Evolutionary conservation across 2,888 invertebrate genomes (phyloP), one percentile per base, ranked within the genome.

Genomic region (Cryptosula pallasiana): DNA sequence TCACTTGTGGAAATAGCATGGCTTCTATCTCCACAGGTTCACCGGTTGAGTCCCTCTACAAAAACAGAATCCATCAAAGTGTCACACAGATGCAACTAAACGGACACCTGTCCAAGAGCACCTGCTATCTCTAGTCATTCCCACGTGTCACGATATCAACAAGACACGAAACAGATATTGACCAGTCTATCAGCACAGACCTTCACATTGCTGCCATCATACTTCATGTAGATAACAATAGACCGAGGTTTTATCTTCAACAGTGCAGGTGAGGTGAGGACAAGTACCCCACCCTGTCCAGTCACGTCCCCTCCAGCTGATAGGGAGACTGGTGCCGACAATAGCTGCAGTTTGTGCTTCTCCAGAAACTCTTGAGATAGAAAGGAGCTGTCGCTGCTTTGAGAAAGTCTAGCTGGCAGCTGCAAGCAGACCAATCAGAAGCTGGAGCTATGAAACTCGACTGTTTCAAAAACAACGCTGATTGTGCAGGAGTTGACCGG

Each of bases 311-410:
- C 87, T 76, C 91, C 91, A 0, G 91, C 89, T 1, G 91, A 89
- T 25, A 95, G 86, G 80, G 92, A 89, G 69, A 95, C 88, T 0
- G 95, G 95, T 0, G 95, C 95, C 20, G 94, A 94, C 63, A 95
- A 85, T 74, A 95, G 91, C 82, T 95, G 94, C 0, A 94, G 93
- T 81, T 94, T 93, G 81, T 94, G 93, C 3, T 91, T 90, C 77
- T 91, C 90, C 70, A 93, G 86, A 32, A 63, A 63, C 2, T 27
- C 2, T 27, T 63, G 29, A 9, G 63, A 5, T 5, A 63, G 29
- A 27, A 45, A 45, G 20, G 5, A 27, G 29, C 2, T 16, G 5
- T 32, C 25, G 9, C 63, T 5, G 25, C 2, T 27, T 5, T 63
- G 25, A 45, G 5, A 5, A 13, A 13, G 5, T 45, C 45, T 5